Percentiles rank a stretch among this genome's conserved stretches.
These are phyloP conservation scores for Alouatta caraya DNA, from an alignment of 2,797 vertebrate species.

Conservation along the genomic window DNA sequence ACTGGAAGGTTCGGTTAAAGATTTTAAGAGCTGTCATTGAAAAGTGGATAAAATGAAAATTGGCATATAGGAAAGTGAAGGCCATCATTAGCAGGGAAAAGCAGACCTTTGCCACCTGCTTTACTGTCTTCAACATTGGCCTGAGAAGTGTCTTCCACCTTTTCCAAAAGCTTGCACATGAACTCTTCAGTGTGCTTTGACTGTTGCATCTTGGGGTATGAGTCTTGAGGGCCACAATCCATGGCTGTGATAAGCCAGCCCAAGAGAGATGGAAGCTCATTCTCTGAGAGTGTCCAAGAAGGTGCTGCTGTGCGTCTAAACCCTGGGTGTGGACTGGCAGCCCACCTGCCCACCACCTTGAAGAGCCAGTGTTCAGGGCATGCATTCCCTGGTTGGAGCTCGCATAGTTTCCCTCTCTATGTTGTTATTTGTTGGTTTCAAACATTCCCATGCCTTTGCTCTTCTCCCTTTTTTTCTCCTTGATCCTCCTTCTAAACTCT, in stretches of 20 bases:
- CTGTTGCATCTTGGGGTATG: background rate
- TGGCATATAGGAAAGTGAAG: background rate
- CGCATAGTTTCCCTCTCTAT: background rate
- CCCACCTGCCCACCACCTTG: background rate
- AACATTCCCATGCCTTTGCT: background rate
- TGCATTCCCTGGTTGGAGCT: too few relatives aligned
- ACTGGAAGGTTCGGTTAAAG: background rate
- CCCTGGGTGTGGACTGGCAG: background rate
- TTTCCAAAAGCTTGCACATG: background rate
- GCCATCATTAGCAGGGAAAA: background rate
- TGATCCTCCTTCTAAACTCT: background rate
- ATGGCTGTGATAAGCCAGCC: background rate
- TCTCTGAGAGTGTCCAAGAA: background rate
- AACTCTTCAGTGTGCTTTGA: background rate
- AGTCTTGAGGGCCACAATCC: background rate
- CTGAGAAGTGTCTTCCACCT: too few relatives aligned
- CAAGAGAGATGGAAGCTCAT: fast-evolving
- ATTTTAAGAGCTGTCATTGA: background rate
- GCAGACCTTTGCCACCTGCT: fast-evolving
- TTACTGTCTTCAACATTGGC: too few relatives aligned
- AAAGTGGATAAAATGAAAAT: background rate
- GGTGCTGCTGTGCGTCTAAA: too few relatives aligned
- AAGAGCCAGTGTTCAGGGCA: background rate
- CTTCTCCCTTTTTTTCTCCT: background rate
- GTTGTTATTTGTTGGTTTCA: background rate